Conservation (phyloP, 2,888 invertebrate genomes). For the Eupithecia inturbata region DNA sequence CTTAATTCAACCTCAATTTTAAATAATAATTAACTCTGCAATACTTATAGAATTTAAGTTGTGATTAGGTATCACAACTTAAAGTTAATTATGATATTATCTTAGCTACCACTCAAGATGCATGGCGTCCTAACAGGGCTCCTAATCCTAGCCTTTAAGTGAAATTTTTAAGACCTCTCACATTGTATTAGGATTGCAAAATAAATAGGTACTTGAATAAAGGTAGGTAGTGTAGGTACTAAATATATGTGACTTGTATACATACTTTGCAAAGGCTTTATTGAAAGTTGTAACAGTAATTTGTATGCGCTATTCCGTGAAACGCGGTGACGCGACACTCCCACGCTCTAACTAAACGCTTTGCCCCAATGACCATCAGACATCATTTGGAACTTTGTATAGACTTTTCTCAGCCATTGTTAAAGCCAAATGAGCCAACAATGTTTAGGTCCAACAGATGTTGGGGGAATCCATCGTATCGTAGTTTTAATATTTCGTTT, state of each 20-base stretch:
- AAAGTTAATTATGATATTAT: too few relatives aligned
- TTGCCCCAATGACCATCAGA: constrained; percentile 25
- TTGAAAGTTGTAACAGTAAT: constrained; percentile 31
- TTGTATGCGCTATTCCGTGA: constrained; percentile 53
- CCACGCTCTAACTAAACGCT: constrained; percentile 63
- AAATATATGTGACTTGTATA: background rate
- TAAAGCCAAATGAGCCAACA: constrained; percentile 20
- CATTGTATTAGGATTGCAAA: too few relatives aligned
- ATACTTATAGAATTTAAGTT: too few relatives aligned
- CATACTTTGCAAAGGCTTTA: background rate
- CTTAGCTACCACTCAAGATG: too few relatives aligned
- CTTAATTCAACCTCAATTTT: too few relatives aligned
- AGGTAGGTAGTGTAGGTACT: too few relatives aligned
- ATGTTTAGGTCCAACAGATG: background rate
- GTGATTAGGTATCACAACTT: too few relatives aligned
- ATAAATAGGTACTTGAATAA: too few relatives aligned
- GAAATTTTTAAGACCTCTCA: too few relatives aligned
- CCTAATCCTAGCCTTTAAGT: too few relatives aligned
- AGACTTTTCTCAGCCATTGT: constrained; percentile 53
- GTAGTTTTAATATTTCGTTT: background rate
- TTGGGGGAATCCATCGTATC: background rate
- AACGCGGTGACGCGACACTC: constrained; percentile 60
- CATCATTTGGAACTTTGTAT: constrained; percentile 25
- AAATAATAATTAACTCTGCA: too few relatives aligned
- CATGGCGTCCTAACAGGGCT: too few relatives aligned